phyloP scores from a whole-genome alignment of 2,113 vertebrate genomes.

The Columba janthina region DNA sequence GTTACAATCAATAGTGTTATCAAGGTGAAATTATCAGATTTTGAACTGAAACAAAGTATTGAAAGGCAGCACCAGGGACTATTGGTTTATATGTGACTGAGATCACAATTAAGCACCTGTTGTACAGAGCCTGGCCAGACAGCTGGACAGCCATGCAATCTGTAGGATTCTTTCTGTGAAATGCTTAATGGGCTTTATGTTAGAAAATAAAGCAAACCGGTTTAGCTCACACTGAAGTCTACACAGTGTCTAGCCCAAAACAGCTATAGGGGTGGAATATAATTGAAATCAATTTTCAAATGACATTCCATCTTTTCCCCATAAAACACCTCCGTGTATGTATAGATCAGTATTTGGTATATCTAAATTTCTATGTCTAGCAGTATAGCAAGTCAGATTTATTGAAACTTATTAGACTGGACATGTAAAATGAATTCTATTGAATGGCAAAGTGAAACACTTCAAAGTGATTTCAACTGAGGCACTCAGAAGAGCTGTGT shows the following conservation, averaged over 20 bases:
- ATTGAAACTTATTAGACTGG: neutral
- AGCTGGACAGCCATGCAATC: neutral
- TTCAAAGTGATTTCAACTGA: neutral
- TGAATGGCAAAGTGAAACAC: neutral
- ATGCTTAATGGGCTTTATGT: neutral
- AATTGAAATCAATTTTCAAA: neutral
- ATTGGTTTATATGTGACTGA: neutral
- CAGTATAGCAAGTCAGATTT: neutral
- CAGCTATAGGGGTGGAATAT: neutral
- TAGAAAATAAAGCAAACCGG: neutral
- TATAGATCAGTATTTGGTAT: neutral
- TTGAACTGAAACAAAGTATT: neutral
- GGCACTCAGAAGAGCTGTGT: neutral
- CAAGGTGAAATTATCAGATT: neutral
- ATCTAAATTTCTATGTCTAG: neutral
- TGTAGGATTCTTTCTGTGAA: neutral
- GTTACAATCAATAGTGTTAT: neutral
- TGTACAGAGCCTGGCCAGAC: neutral
- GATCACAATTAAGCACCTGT: slow-evolving; percentile 28
- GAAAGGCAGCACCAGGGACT: neutral
- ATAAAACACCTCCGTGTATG: neutral
- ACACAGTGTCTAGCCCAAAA: neutral
- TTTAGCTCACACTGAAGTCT: neutral
- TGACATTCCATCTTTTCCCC: neutral
- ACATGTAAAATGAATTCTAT: neutral